phyloP scores from a whole-genome alignment of 2,888 invertebrate species.

The Macrostomum cliftonense region DNA sequence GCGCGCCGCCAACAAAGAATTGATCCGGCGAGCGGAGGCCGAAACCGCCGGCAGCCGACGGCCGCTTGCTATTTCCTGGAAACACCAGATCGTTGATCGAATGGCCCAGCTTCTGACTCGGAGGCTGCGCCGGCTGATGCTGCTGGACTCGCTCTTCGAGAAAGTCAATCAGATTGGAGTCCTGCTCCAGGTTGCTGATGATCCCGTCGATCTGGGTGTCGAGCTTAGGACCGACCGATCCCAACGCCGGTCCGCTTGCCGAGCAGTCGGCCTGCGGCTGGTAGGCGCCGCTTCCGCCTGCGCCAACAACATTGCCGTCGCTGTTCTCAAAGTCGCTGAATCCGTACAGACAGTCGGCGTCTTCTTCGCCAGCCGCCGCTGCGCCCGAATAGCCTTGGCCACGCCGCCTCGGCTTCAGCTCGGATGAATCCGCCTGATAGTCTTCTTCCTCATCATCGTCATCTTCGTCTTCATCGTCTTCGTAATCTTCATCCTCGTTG shows the following conservation, averaged over 20 bases:
- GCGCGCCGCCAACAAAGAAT: no score
- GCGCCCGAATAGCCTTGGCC: no score
- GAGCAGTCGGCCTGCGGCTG: not conserved
- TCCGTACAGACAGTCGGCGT: constrained; percentile 2
- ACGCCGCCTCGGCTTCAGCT: no score
- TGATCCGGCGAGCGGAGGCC: no score
- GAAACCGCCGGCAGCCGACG: no score
- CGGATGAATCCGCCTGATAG: not conserved
- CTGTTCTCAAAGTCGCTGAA: constrained; percentile 1
- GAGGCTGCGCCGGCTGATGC: no score
- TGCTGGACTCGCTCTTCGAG: no score
- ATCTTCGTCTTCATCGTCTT: not conserved
- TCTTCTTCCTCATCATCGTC: not conserved
- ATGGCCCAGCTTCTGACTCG: no score
- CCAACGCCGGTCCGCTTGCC: not conserved
- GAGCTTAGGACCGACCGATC: constrained; percentile 1
- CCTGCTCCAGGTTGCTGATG: constrained; percentile 3
- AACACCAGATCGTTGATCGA: no score
- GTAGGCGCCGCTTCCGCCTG: not conserved
- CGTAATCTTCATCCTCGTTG: not conserved
- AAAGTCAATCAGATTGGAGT: not conserved
- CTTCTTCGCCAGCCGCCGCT: not conserved
- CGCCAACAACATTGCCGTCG: not conserved
- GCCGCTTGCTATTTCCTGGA: no score
- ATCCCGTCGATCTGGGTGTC: constrained; percentile 9